Percentiles rank a stretch among this genome's conserved stretches.
Evolutionary conservation across 2,113 vertebrate genomes (phyloP).

Genomic region (Hypocryptadius cinnamomeus): DNA sequence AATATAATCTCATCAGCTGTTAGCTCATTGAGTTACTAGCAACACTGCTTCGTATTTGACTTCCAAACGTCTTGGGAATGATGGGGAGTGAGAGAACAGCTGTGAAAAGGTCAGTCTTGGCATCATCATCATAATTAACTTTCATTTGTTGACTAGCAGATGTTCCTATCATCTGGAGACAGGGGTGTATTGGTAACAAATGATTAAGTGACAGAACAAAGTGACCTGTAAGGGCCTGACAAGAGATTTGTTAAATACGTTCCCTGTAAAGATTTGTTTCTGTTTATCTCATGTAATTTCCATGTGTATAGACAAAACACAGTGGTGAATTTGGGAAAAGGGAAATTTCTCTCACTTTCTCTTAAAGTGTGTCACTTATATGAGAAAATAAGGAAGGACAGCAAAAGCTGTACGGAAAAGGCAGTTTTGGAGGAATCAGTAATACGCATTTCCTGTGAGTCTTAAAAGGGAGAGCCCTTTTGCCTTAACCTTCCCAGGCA

Average conservation of each 20-base stretch:
- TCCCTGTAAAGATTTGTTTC: not conserved
- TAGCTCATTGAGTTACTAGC: not conserved
- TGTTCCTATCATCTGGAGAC: not conserved
- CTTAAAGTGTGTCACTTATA: not conserved
- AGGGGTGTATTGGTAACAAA: not conserved
- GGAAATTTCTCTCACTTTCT: not conserved
- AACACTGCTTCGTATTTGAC: not conserved
- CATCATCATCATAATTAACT: not conserved
- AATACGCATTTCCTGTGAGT: not conserved
- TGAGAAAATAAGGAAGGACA: not conserved
- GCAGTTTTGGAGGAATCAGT: not conserved
- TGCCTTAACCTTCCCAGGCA: not conserved
- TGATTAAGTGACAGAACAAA: not conserved
- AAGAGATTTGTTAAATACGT: not conserved
- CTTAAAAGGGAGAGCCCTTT: not conserved
- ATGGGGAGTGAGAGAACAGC: not conserved
- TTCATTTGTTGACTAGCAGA: not conserved
- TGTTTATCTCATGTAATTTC: not conserved
- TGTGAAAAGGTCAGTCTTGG: not conserved
- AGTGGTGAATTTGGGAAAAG: not conserved
- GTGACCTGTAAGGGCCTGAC: not conserved
- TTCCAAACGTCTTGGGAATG: not conserved
- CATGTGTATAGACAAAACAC: not conserved
- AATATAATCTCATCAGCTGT: not conserved
- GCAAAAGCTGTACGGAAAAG: not conserved